Base-by-base conservation (phyloP, 1,140 invertebrate genomes). In the Drosophila lowei region DNA sequence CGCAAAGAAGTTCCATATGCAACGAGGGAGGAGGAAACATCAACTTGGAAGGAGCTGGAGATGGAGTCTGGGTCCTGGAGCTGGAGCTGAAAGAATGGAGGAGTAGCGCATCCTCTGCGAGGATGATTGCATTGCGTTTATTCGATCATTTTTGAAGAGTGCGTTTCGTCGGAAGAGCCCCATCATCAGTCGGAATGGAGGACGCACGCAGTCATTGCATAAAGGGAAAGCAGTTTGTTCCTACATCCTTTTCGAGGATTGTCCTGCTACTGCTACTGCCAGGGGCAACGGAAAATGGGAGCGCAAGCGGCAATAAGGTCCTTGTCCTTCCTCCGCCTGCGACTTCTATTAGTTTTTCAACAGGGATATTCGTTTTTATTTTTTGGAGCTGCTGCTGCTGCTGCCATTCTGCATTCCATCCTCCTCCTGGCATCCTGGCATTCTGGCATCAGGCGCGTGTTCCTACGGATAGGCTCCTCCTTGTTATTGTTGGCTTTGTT, bases 131-230 rank as follows among this genome's bases (percentile, higher is more conserved):
- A 60, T 53, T 58, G 67, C 73, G 70, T 60, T 84, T 79, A 75
- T 84, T 70, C 54, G 63, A 66, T 63, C 61, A 57, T 68, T 62
- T 68, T 47, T 38, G 34, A 38, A 34, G 43, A 80, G 72, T 80
- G 77, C 66, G 56, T 53, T 15, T 56, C 42, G 50, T 61, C 18
- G 18, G 18, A 18, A 25, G 4, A 30, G 28, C 42, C 23, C 23
- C 44, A 58, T 41, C 50, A 78, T 57, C 28, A 61, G 57, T 21
- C 56, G 53, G 52, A 56, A 38, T 68, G 34, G 34, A 11, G 30
- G 77, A 66, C 50, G 53, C 59, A 83, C 44, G 62, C 76, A 84
- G 72, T 79, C 70, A 62, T 81, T 76, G 62, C 62, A 74, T 56
- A 71, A 66, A 77, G 55, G 58, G 50, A 41, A 59, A 73, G 49